These are phyloP conservation scores for Alectura lathami DNA, from an alignment of 2,113 vertebrate species.

Conservation along the genomic window DNA sequence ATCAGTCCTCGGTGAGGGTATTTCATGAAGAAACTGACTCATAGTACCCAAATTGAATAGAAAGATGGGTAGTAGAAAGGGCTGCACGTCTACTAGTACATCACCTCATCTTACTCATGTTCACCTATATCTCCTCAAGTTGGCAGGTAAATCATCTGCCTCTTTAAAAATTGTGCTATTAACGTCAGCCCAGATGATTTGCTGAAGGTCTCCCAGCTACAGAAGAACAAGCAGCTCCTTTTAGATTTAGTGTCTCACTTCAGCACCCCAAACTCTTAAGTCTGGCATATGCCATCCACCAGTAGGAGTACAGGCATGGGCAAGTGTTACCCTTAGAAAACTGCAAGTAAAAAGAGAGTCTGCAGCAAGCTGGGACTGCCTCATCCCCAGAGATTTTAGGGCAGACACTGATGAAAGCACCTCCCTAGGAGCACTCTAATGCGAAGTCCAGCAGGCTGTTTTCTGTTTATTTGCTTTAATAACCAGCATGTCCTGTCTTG, in stretches of 20 bases:
- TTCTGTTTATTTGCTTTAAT: background rate
- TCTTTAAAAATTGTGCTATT: background rate
- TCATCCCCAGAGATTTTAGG: background rate
- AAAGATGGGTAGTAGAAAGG: background rate
- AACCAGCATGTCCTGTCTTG: background rate
- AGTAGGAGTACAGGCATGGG: background rate
- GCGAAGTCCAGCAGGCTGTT: background rate
- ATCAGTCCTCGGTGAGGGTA: background rate
- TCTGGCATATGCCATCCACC: background rate
- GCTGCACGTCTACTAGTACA: accelerated
- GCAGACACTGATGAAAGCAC: background rate
- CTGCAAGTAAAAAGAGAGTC: background rate
- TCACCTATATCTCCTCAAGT: background rate
- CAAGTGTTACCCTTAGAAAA: background rate
- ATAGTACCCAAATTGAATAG: background rate
- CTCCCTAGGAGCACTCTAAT: accelerated
- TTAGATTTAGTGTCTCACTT: background rate
- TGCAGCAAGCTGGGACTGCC: background rate
- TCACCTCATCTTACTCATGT: background rate
- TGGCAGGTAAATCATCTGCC: background rate
- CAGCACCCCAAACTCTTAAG: background rate
- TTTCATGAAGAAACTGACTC: background rate
- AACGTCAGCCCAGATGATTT: background rate
- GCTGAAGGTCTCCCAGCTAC: background rate
- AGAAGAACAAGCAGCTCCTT: background rate